Evolutionary conservation across 2,888 invertebrate species (phyloP).

Genomic region (Stenodera caucasica): DNA sequence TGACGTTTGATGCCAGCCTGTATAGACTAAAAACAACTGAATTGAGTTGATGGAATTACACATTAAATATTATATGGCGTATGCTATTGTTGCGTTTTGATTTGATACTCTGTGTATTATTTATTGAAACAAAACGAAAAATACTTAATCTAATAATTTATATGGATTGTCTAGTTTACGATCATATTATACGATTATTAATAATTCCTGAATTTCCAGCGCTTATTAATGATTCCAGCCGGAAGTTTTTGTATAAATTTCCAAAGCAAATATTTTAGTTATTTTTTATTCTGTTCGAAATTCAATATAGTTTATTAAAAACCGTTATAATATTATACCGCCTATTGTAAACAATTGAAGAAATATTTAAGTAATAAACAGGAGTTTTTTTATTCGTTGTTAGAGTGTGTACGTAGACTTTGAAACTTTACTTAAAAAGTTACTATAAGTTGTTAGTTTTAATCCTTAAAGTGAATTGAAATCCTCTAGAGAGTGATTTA

Average conservation of each 20-base stretch:
- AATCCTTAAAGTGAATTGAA: neutral
- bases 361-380: neutral
- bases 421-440: neutral
- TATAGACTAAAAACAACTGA: neutral
- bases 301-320: neutral
- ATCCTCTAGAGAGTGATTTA: constrained; percentile 1
- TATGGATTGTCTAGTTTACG: too few species aligned
- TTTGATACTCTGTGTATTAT: neutral
- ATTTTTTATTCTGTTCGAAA: neutral
- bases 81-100: neutral
- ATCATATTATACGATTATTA: neutral
- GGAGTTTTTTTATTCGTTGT: too few species aligned
- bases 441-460: neutral
- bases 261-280: constrained; percentile 1
- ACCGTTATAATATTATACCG: neutral
- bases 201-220: neutral
- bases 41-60: neutral
- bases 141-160: too few species aligned
- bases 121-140: neutral
- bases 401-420: too few species aligned
- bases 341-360: neutral
- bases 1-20: too few species aligned
- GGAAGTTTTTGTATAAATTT: constrained; percentile 2
- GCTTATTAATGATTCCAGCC: neutral
- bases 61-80: neutral